A percentile compares a stretch with the other conserved stretches of the same genome.
Conservation (phyloP, 2,888 invertebrate genomes). For the Drosophila cracens region DNA sequence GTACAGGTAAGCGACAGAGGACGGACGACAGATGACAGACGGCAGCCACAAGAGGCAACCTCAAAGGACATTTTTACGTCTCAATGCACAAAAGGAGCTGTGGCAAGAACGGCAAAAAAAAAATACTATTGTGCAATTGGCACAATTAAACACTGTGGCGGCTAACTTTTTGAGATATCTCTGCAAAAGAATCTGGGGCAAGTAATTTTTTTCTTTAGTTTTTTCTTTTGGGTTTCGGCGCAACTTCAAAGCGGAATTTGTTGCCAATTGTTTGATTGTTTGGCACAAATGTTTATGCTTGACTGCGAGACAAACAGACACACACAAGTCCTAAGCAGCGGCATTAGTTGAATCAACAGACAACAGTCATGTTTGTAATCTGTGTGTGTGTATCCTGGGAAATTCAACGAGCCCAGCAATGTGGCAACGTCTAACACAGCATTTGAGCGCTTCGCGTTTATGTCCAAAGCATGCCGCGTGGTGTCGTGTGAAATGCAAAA, state of each 20-base stretch:
- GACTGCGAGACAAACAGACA: constrained; percentile 65
- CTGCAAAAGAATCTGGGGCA: constrained; percentile 37
- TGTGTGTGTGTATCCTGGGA: constrained; percentile 2
- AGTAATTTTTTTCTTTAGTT: constrained; percentile 32
- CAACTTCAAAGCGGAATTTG: constrained; percentile 58
- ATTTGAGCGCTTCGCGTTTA: neutral
- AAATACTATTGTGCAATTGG: constrained; percentile 73
- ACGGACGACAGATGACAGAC: constrained; percentile 6
- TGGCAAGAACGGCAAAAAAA: constrained; percentile 1
- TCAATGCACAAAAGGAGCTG: constrained; percentile 63
- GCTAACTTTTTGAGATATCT: constrained; percentile 51
- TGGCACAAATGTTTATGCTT: constrained; percentile 79
- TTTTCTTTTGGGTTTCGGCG: constrained; percentile 28
- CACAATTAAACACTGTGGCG: constrained; percentile 68
- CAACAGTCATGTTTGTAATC: neutral
- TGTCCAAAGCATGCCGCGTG: constrained; percentile 21
- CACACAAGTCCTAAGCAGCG: constrained; percentile 26
- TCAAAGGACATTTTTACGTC: constrained; percentile 76
- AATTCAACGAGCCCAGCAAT: constrained; percentile 21
- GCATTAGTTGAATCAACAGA: constrained; percentile 50
- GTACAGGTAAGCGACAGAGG: constrained; percentile 26
- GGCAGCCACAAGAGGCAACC: constrained; percentile 48
- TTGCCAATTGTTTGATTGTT: constrained; percentile 79
- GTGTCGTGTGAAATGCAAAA: constrained; percentile 68
- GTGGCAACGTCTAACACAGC: constrained; percentile 20